These are phyloP conservation scores for Pyrocoelia pectoralis DNA, from an alignment of 2,888 invertebrate species.

Conservation along the genomic window DNA sequence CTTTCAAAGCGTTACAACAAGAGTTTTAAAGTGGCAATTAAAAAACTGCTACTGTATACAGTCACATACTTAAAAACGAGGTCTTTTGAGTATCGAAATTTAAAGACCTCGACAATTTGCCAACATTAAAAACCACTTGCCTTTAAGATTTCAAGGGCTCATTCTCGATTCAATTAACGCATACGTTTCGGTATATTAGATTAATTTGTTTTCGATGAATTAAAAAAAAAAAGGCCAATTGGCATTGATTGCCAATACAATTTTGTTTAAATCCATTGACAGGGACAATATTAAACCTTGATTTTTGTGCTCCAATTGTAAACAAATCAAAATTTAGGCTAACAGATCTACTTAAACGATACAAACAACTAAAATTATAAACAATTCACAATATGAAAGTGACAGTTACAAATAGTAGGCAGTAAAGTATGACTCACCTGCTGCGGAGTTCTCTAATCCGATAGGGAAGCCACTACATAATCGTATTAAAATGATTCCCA, in stretches of 20 bases:
- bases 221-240: not conserved
- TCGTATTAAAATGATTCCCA: conserved; percentile 52
- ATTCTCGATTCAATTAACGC: not conserved
- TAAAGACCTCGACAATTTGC: not conserved
- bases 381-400: conserved; percentile 16
- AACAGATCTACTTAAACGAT: no score
- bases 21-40: not conserved
- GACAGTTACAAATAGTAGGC: conserved; percentile 42
- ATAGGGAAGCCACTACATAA: conserved; percentile 59
- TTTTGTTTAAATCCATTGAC: not conserved
- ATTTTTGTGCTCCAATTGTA: not conserved
- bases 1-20: no score
- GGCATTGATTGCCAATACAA: not conserved
- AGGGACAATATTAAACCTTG: no score
- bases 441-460: conserved; percentile 54
- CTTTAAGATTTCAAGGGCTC: no score
- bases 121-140: not conserved
- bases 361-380: conserved; percentile 15
- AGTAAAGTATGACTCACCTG: conserved; percentile 56
- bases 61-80: not conserved
- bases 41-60: not conserved
- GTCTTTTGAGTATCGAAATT: not conserved
- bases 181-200: not conserved
- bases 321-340: not conserved
- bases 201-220: conserved; percentile 1